These are phyloP conservation scores for Drosophila phalerata DNA, from an alignment of 2,888 invertebrate species.

Conservation along the genomic window DNA sequence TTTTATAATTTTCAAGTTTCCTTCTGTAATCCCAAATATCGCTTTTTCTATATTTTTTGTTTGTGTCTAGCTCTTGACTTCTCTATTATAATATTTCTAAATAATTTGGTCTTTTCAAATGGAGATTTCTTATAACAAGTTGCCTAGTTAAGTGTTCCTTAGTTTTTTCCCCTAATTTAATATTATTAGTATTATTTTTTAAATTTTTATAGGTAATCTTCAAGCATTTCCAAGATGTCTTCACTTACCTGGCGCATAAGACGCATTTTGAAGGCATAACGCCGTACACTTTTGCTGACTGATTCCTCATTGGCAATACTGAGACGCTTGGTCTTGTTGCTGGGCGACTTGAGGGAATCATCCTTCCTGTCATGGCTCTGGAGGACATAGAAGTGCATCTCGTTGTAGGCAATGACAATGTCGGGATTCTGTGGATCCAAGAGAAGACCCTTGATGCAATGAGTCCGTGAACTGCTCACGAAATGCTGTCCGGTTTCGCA, in stretches of 20 bases:
- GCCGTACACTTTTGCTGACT: background rate
- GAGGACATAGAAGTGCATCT: slow-evolving; percentile 86
- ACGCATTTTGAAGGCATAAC: slow-evolving; percentile 34
- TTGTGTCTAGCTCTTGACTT: too few relatives aligned
- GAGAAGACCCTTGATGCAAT: slow-evolving; percentile 87
- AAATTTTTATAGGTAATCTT: background rate
- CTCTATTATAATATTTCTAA: too few relatives aligned
- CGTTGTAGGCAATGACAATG: slow-evolving; percentile 91
- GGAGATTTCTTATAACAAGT: too few relatives aligned
- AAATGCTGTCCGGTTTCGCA: slow-evolving; percentile 86
- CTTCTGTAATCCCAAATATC: too few relatives aligned
- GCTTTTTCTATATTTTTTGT: too few relatives aligned
- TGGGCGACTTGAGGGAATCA: slow-evolving; percentile 73
- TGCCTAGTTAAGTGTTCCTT: too few relatives aligned
- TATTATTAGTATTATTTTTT: background rate
- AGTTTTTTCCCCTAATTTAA: background rate
- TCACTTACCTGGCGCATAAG: slow-evolving; percentile 67
- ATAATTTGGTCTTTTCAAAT: too few relatives aligned
- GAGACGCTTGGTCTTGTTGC: slow-evolving; percentile 86
- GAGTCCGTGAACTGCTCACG: slow-evolving; percentile 80
- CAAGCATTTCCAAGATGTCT: background rate
- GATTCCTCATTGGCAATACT: background rate
- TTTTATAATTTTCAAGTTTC: too few relatives aligned
- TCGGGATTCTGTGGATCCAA: slow-evolving; percentile 88
- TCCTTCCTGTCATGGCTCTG: slow-evolving; percentile 48